Evolutionary conservation across 1,140 invertebrate genomes (phyloP).

Genomic region (Apolygus lucorum): DNA sequence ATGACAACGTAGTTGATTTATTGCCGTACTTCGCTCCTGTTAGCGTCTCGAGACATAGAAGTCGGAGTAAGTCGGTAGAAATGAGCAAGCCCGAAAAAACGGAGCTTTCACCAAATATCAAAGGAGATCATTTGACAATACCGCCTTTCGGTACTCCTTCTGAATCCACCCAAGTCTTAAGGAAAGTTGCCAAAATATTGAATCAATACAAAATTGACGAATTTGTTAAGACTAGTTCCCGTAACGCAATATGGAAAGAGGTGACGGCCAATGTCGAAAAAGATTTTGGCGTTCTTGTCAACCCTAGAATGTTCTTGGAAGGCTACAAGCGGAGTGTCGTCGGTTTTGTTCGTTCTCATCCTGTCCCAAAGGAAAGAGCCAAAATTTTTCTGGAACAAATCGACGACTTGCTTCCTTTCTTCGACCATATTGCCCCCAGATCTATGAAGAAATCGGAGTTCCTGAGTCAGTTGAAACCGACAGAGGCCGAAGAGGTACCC

Average conservation of each 20-base stretch:
- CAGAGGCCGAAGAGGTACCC: too few species aligned
- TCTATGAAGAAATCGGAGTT: slow-evolving; percentile 7
- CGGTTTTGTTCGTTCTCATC: neutral
- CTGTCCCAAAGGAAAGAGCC: neutral
- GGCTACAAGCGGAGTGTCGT: neutral
- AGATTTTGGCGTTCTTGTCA: neutral
- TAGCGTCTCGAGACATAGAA: neutral
- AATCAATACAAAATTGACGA: neutral
- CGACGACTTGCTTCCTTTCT: neutral
- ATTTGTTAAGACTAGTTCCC: neutral
- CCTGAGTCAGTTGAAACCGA: neutral
- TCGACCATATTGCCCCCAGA: slow-evolving; percentile 10
- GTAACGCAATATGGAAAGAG: slow-evolving; percentile 1
- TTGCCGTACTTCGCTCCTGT: slow-evolving; percentile 11
- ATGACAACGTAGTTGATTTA: slow-evolving; percentile 20
- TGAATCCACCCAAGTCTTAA: neutral
- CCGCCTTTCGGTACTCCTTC: neutral
- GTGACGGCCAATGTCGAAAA: neutral
- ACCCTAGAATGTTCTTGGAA: slow-evolving; percentile 2
- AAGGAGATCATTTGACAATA: too few species aligned
- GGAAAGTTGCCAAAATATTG: neutral
- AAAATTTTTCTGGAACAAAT: neutral
- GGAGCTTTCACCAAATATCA: neutral
- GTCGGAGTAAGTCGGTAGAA: neutral
- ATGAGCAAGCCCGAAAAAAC: neutral